phyloP scores from a whole-genome alignment of 2,888 invertebrate genomes.

The Cryptophagus acutangulus region DNA sequence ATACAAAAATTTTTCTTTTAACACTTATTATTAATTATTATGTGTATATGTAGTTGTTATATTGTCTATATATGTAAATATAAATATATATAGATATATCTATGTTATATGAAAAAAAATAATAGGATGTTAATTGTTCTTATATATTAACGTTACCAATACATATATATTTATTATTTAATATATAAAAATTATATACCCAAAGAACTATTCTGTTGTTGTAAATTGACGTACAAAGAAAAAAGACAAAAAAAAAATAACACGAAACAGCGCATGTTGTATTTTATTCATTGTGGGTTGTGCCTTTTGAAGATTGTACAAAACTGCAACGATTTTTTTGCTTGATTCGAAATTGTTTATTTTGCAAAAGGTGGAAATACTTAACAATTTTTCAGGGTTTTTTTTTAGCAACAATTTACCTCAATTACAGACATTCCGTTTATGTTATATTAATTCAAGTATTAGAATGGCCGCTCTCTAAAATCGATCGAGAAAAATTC shows the following conservation, averaged over 20 bases:
- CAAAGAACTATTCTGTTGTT: conserved; percentile 36
- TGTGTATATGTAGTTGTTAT: conserved; percentile 34
- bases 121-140: conserved; percentile 40
- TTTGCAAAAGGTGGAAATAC: conserved; percentile 1
- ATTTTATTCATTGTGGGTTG: conserved; percentile 36
- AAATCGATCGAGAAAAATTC: no score
- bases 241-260: no score
- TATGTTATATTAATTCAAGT: no score
- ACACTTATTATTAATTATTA: no score
- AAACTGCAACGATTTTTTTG: conserved; percentile 31
- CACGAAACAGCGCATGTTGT: no score
- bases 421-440: neutral
- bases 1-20: conserved; percentile 8
- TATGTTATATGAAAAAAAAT: no score
- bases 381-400: neutral
- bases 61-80: conserved; percentile 35
- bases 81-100: conserved; percentile 33
- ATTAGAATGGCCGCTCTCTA: no score
- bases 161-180: conserved; percentile 36
- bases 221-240: conserved; percentile 32
- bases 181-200: no score
- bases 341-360: neutral
- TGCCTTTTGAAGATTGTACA: conserved; percentile 42
- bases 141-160: conserved; percentile 40
- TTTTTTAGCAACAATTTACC: neutral